These are phyloP conservation scores for Pharmacophagus antenor DNA, from an alignment of 2,888 invertebrate species.

Conservation along the genomic window DNA sequence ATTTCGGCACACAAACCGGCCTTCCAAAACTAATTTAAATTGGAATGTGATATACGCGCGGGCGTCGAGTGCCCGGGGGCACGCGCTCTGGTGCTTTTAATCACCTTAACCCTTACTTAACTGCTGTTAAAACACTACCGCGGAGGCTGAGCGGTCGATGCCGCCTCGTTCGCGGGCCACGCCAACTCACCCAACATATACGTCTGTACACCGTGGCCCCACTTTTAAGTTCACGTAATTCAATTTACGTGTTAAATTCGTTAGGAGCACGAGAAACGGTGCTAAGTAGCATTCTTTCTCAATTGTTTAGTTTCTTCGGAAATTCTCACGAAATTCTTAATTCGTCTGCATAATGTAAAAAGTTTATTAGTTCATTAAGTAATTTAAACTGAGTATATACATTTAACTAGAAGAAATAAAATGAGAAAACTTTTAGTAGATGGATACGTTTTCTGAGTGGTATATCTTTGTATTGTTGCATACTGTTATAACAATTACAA, in stretches of 20 bases:
- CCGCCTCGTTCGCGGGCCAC: constrained; percentile 13
- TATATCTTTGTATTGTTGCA: too few species aligned
- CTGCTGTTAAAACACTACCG: constrained; percentile 66
- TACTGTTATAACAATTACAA: too few species aligned
- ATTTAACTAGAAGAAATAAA: background rate
- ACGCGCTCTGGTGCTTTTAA: constrained; percentile 64
- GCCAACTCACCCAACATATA: background rate
- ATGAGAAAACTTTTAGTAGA: background rate
- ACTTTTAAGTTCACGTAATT: constrained; percentile 18
- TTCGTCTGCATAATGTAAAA: constrained; percentile 19
- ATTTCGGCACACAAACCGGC: constrained; percentile 70
- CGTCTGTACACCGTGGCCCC: background rate
- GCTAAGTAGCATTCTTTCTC: constrained; percentile 21
- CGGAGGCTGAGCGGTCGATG: constrained; percentile 38
- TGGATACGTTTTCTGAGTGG: background rate
- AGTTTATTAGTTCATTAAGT: constrained; percentile 2
- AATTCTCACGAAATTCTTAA: constrained; percentile 23
- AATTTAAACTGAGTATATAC: constrained; percentile 2
- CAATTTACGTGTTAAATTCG: constrained; percentile 26
- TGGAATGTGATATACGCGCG: constrained; percentile 78
- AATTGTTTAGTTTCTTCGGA: constrained; percentile 12
- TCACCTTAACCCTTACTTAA: constrained; percentile 65
- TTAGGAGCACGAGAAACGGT: constrained; percentile 18
- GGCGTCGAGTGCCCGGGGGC: constrained; percentile 57
- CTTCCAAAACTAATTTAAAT: constrained; percentile 77